These are phyloP conservation scores for Netelia virgata DNA, from an alignment of 2,888 invertebrate genomes.

Conservation along the genomic window DNA sequence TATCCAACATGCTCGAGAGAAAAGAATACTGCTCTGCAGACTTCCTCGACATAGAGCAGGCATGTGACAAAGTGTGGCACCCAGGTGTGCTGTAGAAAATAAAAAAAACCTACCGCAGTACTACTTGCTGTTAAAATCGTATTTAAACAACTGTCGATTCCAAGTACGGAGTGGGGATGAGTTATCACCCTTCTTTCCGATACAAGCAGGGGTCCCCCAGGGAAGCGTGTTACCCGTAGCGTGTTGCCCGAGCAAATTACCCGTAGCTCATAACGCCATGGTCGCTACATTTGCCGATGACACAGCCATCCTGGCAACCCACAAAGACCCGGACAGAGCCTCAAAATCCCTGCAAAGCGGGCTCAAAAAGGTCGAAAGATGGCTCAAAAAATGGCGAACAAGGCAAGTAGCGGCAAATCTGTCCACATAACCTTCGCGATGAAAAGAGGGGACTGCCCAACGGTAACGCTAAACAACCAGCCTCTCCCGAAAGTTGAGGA, in stretches of 20 bases:
- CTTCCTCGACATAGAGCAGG: no score
- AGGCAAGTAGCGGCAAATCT: slow-evolving; percentile 61
- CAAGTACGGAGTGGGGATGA: no score
- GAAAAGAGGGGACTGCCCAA: slow-evolving; percentile 50
- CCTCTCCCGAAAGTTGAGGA: slow-evolving; percentile 59
- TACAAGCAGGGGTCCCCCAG: slow-evolving; percentile 68
- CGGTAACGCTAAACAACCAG: slow-evolving; percentile 57
- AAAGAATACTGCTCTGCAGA: no score
- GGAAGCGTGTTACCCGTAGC: slow-evolving; percentile 72
- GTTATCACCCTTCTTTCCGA: no score
- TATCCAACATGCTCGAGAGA: no score
- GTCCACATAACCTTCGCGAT: slow-evolving; percentile 71
- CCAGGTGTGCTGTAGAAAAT: slow-evolving; percentile 68
- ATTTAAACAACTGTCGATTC: slow-evolving; percentile 48
- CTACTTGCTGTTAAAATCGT: slow-evolving; percentile 58
- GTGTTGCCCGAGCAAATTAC: no score
- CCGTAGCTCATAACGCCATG: slow-evolving; percentile 69
- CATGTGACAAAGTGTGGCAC: no score
- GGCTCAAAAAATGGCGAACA: no score
- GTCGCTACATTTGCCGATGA: slow-evolving; percentile 46
- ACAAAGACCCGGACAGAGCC: no score
- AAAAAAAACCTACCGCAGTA: slow-evolving; percentile 57
- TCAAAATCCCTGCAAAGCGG: no score
- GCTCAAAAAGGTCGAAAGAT: no score
- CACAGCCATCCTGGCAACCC: no score